Evolutionary conservation across 2,888 invertebrate species (phyloP), one percentile per base, ranked within the genome.

Genomic region (Spodoptera exigua): DNA sequence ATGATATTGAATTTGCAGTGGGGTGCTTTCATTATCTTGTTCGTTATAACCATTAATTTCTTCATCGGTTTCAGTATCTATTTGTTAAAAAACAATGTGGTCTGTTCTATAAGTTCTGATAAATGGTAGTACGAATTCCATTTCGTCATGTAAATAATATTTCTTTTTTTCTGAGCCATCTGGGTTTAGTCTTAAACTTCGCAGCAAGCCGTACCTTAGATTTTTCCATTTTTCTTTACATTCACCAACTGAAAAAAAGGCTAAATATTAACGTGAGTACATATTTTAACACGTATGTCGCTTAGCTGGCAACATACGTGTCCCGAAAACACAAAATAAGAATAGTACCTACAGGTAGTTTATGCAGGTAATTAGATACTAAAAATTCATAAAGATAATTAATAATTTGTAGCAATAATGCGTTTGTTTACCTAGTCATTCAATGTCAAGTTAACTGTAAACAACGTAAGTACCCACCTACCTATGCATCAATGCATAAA

Each of bases 151-250:
- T 48, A 86, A 72, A 62, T 86, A 86, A 66, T 86, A 86, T 53
- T 78, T 85, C 58, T 83, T 84, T 52, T 83, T 86, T 1, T 67
- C 46, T 12, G 81, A 73, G 16, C 85, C 84, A 47, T 83, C 83
- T 40, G 76, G 61, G 61, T 84, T 79, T 13, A 79, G 79, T 68
- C 76, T 79, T 43, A 86, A 67, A 63, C 85, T 86, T 58, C 86
- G 76, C 32, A 85, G 63, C 34, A 84, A 77, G 39, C 86, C 84
- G 49, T 84, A 85, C 27, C 86, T 82, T n/a, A 86, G 65, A 54
- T 85, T 86, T 59, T 83, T 81, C 86, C 86, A 86, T 60, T 86
- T 86, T 61, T 86, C 85, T 75, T 84, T 85, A 61, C 84, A 84
- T 76, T 86, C 86, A 13, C 64, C 55, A 60, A 85, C 86, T 86